phyloP scores from a whole-genome alignment of 1,140 invertebrate genomes.

The Heterodera schachtii region DNA sequence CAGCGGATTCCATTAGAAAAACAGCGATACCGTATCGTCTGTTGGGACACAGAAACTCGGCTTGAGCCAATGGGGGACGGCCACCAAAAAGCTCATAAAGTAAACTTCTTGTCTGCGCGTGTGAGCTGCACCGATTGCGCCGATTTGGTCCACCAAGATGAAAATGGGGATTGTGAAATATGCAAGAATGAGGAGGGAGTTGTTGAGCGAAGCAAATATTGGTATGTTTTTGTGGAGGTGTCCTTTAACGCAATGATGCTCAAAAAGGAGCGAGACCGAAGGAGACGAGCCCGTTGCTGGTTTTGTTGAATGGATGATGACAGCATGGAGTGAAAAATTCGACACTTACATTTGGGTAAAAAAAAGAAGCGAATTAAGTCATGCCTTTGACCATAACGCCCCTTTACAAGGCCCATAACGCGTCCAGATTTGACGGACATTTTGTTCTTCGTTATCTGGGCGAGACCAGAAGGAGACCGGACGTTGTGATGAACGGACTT shows the following conservation, averaged over 20 bases:
- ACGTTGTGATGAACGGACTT: background rate
- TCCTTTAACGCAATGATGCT: too few species aligned
- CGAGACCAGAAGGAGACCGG: background rate
- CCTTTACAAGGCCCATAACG: background rate
- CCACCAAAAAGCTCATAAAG: background rate
- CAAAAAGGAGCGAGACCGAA: background rate
- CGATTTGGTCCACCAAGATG: background rate
- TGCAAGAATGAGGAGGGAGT: background rate
- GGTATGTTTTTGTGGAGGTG: background rate
- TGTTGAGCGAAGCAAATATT: background rate
- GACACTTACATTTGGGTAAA: background rate
- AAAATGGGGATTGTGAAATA: constrained; percentile 5
- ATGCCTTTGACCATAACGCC: background rate
- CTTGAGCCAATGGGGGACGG: background rate
- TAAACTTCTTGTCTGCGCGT: background rate
- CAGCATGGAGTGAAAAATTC: background rate
- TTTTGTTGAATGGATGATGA: constrained; percentile 4
- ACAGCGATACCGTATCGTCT: background rate
- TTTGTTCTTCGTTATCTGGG: background rate
- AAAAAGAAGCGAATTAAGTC: background rate
- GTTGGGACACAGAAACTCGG: background rate
- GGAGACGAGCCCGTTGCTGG: background rate
- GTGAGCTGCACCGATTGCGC: background rate
- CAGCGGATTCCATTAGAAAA: background rate
- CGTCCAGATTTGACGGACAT: constrained; percentile 8